Evolutionary conservation across 2,113 vertebrate genomes (phyloP), one percentile per base, ranked within the genome.

Genomic region (Madoqua kirkii): DNA sequence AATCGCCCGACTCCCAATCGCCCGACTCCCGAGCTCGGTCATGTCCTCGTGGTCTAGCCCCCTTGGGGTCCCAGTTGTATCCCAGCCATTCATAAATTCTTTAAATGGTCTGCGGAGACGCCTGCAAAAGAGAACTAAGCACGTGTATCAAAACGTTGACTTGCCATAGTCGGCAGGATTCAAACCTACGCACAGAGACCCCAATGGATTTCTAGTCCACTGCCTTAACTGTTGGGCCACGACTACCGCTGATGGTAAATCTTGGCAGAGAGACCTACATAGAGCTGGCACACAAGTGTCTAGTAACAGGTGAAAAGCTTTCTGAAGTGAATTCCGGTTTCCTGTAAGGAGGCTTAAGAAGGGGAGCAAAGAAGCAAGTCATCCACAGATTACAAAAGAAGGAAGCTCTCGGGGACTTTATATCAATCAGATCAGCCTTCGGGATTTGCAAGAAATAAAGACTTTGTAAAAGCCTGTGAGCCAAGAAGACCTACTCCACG

Each of bases 1-100:
- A 33, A 16, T 16, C 0, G 1, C 31, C 31, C 0, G 14, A 33
- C 60, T 62, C 14, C 31, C 31, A 33, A 16, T 16, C 0, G 1
- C 31, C 31, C 0, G 14, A 33, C 60, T 62, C 14, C 31, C 31
- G 7, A 62, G 14, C 31, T 33, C 14, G 0, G 31, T 62, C 14
- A 3, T 33, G 29, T 64, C 31, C 0, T 64, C 31, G 1, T 64
- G 1, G 6, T 16, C 3, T 64, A 16, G 31, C 60, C 31, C 60
- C 60, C 60, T 62, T 33, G 14, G 14, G 29, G 29, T 62, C 60
- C 60, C 60, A 62, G 60, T 62, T 29, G 0, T 62, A 62, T 62
- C 57, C 57, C 57, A 60, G 6, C 29, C 0, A 1, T 33, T 62
- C 60, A 62, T 33, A 62, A 33, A 62, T 33, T 33, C 29, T 33